A percentile compares a stretch with the other conserved stretches of the same genome.
Conservation (phyloP, 2,888 invertebrate species). For the Labia minor region DNA sequence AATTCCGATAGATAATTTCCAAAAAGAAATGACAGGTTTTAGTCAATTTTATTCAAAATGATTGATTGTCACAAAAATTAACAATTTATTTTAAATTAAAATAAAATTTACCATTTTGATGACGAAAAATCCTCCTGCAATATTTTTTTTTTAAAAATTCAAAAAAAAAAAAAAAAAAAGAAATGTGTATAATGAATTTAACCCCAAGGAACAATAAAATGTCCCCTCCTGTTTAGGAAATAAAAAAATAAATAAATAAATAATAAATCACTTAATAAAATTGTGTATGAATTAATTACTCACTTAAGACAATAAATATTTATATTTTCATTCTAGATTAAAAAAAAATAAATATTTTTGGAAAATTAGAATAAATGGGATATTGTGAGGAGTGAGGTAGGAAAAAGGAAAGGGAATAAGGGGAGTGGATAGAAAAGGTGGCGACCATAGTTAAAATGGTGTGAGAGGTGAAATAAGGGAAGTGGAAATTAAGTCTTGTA, state of each 20-base stretch:
- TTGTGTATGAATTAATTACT: not conserved
- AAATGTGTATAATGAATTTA: not conserved
- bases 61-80: no score
- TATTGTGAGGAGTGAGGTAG: no score
- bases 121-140: no score
- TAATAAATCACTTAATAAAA: slow-evolving; percentile 1
- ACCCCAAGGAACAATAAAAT: not conserved
- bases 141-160: no score
- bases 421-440: not conserved
- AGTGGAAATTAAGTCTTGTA: not conserved
- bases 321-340: not conserved
- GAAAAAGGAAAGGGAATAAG: not conserved
- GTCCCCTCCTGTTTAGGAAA: not conserved
- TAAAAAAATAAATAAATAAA: not conserved
- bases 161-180: no score
- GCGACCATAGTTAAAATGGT: not conserved
- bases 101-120: no score
- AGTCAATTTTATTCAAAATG: no score
- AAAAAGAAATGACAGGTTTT: no score
- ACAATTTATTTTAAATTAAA: no score
- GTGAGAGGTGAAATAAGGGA: not conserved
- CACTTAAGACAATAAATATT: slow-evolving; percentile 13
- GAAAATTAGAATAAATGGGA: not conserved
- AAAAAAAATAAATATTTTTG: not conserved
- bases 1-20: no score